phyloP scores from a whole-genome alignment of 2,113 vertebrate genomes.

The Halichoeres trimaculatus region DNA sequence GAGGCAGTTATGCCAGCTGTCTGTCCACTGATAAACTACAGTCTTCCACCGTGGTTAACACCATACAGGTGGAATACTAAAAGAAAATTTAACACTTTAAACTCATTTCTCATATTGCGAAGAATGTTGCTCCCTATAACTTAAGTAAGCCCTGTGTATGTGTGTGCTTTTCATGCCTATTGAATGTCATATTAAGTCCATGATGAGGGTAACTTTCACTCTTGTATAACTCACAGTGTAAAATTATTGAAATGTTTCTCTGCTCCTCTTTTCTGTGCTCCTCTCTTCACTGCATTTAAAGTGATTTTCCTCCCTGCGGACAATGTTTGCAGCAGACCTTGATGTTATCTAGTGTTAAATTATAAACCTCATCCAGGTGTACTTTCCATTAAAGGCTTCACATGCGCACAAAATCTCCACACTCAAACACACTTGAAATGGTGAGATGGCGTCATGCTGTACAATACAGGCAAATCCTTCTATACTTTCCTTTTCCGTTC shows the following conservation, averaged over 20 bases:
- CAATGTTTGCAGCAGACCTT: conserved; percentile 7
- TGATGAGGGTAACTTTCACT: too few species aligned
- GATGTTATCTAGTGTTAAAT: conserved; percentile 34
- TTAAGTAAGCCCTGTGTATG: too few species aligned
- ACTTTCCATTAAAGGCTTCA: conserved; percentile 13
- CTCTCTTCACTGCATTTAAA: not conserved
- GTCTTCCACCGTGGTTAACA: too few species aligned
- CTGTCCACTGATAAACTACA: not conserved
- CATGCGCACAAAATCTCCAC: conserved; percentile 10
- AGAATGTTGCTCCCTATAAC: too few species aligned
- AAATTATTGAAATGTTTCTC: conserved; percentile 14
- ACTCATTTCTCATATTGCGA: too few species aligned
- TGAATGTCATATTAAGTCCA: too few species aligned
- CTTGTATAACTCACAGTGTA: not conserved
- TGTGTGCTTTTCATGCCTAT: too few species aligned
- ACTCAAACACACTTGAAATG: conserved; percentile 13
- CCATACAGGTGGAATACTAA: too few species aligned
- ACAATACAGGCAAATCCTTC: conserved; percentile 28
- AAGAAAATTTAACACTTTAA: too few species aligned
- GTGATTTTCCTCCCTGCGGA: not conserved
- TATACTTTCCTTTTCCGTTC: conserved; percentile 22
- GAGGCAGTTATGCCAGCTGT: too few species aligned
- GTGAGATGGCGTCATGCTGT: conserved; percentile 5
- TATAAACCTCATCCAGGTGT: conserved; percentile 31
- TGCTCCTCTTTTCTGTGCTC: not conserved